phyloP scores from a whole-genome alignment of 2,888 invertebrate species.

The Griposia aprilina region DNA sequence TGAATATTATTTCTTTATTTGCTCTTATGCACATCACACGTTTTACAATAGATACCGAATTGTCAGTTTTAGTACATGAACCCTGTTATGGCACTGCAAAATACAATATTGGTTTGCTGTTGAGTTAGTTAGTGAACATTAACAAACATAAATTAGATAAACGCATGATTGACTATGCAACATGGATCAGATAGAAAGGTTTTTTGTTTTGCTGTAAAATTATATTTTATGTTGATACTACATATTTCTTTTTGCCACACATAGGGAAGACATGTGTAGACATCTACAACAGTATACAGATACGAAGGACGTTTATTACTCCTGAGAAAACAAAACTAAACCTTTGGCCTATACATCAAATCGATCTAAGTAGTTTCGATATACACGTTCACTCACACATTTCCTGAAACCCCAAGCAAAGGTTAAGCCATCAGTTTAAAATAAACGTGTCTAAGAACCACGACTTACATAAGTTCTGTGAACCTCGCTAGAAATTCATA shows the following conservation, averaged over 20 bases:
- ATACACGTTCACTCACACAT: constrained; percentile 6
- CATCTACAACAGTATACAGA: neutral
- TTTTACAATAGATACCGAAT: neutral
- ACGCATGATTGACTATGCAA: neutral
- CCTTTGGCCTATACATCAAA: neutral
- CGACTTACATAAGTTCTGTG: constrained; percentile 43
- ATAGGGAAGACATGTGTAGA: neutral
- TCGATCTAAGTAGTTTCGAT: neutral
- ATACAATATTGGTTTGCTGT: neutral
- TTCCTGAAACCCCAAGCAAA: constrained; percentile 30
- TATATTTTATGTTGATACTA: too few species aligned
- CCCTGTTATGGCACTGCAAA: neutral
- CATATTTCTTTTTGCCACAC: neutral
- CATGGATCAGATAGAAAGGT: neutral
- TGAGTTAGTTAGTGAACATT: too few species aligned
- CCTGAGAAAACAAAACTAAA: neutral
- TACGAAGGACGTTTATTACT: neutral
- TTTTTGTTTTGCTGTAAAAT: too few species aligned
- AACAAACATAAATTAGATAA: neutral
- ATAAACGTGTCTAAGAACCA: constrained; percentile 35
- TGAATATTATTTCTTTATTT: neutral
- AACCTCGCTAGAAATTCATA: constrained; percentile 48
- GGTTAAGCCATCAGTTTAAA: constrained; percentile 33
- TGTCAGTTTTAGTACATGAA: too few species aligned
- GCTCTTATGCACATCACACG: neutral